Evolutionary conservation across 2,797 vertebrate genomes (phyloP), one percentile per base, ranked within the genome.

Genomic region (Erithacus rubecula): DNA sequence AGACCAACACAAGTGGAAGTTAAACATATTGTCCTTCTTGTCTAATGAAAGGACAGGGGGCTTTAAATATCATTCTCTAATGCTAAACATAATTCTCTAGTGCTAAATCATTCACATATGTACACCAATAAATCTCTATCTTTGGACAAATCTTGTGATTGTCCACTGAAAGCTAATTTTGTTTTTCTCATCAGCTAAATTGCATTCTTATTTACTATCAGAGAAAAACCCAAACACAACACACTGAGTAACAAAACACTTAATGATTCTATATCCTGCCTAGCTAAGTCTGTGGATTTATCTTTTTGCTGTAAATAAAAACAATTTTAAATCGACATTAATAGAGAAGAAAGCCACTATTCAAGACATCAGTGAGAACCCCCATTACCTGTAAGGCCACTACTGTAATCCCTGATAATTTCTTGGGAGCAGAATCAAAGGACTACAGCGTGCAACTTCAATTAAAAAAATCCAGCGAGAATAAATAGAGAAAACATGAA

Each of bases 401-500:
- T 27, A 13, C 83, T 86, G 53, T 82, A 94, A 95, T 89, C 75
- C 83, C 69, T 12, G 59, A 93, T 95, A 95, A 95, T 94, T 96
- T 96, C 68, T 93, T 94, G 58, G 93, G 69, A 96, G 62, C 34
- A 60, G 77, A 94, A 96, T 96, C 96, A 94, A 94, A 96, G 90
- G 49, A 76, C 71, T 83, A 51, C 52, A 62, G 69, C 49, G 32
- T 11, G 22, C 70, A 80, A 91, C 83, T 94, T 94, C 70, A 94
- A 84, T 84, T 34, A 56, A 71, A 68, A 68, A 95, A 70, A 36
- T 41, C 24, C 83, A 63, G 30, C 44, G 69, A 86, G 90, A 94
- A 96, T 93, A 91, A 95, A 96, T 58, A 96, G 65, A 94, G 79
- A 94, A 97, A 94, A 95, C 87, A 94, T 91, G 69, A 97, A 97